Evolutionary conservation across 2,113 vertebrate genomes (phyloP).

Genomic region (Dryoscopus gambensis): DNA sequence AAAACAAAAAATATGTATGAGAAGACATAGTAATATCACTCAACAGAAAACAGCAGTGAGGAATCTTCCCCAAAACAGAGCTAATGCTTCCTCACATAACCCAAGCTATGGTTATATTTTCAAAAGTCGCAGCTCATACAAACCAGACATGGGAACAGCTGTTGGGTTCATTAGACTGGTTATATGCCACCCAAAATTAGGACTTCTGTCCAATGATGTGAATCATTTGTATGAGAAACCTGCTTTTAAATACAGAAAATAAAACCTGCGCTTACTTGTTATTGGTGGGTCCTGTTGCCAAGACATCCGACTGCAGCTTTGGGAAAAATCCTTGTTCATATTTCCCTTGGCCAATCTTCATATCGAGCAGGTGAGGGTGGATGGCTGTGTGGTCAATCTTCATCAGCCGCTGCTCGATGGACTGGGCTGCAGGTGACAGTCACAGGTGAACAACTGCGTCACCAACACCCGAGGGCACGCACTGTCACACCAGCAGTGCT

Average conservation of each 20-base stretch:
- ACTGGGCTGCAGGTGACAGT: slow-evolving; percentile 78
- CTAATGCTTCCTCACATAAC: not conserved
- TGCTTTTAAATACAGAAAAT: not conserved
- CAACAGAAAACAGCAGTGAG: not conserved
- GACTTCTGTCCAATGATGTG: not conserved
- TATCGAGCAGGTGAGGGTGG: slow-evolving; percentile 94
- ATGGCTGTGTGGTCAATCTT: slow-evolving; percentile 97
- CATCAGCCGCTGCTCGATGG: slow-evolving; percentile 86
- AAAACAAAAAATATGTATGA: not conserved
- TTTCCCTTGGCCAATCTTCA: slow-evolving; percentile 97
- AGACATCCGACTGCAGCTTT: slow-evolving; percentile 89
- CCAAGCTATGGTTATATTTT: not conserved
- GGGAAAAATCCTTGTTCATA: slow-evolving; percentile 96
- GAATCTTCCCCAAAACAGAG: not conserved
- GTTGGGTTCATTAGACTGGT: not conserved
- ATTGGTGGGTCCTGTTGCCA: slow-evolving; percentile 84
- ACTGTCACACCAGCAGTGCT: not conserved
- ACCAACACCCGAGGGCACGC: accelerated
- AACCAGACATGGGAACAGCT: not conserved
- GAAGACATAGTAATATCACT: not conserved
- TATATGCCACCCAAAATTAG: not conserved
- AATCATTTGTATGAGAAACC: not conserved
- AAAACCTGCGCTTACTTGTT: slow-evolving; percentile 84
- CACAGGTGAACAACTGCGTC: not conserved
- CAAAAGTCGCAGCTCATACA: not conserved